These are phyloP conservation scores for Caenorhabditis latens DNA, from an alignment of 1,140 invertebrate genomes.

Conservation along the genomic window DNA sequence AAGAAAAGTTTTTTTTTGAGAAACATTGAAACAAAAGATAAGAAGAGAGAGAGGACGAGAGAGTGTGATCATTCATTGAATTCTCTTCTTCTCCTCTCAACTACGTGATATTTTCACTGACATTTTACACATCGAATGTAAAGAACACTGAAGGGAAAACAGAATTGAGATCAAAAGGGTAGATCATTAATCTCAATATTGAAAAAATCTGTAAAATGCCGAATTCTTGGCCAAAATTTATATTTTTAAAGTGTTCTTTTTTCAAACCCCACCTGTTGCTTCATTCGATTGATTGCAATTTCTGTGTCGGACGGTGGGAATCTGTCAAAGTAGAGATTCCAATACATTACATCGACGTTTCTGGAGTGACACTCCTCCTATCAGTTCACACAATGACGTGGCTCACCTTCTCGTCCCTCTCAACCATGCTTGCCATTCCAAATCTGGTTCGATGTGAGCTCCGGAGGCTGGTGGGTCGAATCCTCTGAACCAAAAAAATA, in stretches of 20 bases:
- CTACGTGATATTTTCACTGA: slow-evolving; percentile 13
- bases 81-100: slow-evolving; percentile 7
- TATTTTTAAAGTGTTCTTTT: too few species aligned
- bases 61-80: slow-evolving; percentile 46
- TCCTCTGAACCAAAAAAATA: slow-evolving; percentile 67
- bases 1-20: neutral
- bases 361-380: neutral
- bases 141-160: neutral
- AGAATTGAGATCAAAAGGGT: neutral
- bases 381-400: neutral
- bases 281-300: slow-evolving; percentile 66
- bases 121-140: neutral
- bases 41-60: neutral
- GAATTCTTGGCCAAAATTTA: too few species aligned
- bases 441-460: slow-evolving; percentile 57
- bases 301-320: slow-evolving; percentile 72
- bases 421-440: slow-evolving; percentile 73
- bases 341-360: slow-evolving; percentile 37
- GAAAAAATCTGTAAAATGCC: neutral
- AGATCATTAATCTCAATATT: neutral
- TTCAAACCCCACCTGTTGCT: slow-evolving; percentile 74
- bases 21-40: slow-evolving; percentile 1
- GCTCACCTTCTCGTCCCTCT: slow-evolving; percentile 65
- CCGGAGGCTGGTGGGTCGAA: slow-evolving; percentile 66
- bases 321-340: slow-evolving; percentile 59